A percentile compares a stretch with the other conserved stretches of the same genome.
Evolutionary conservation across 2,113 vertebrate genomes (phyloP).

Genomic region (Etheostoma cragini): DNA sequence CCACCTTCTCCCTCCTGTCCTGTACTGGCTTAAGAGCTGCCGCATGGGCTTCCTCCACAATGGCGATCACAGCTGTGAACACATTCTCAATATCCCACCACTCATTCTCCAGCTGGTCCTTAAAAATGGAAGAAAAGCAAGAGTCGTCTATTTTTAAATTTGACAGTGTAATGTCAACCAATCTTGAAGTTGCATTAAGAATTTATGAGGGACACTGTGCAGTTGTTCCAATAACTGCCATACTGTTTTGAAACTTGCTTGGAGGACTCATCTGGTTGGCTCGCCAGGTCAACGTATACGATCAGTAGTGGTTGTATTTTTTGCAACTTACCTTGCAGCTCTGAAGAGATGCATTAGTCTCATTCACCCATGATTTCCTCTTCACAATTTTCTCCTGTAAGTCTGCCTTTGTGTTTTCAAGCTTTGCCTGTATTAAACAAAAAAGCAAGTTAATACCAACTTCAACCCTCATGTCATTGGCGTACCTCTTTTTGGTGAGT

Average conservation of each 20-base stretch:
- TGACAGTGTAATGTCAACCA: no score
- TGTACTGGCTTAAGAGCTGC: slow-evolving; percentile 44
- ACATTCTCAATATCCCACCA: slow-evolving; percentile 43
- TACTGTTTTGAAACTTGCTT: not conserved
- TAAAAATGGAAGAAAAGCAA: not conserved
- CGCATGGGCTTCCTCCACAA: slow-evolving; percentile 39
- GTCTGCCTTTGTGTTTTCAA: slow-evolving; percentile 16
- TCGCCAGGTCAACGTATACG: not conserved
- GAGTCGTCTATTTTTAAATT: no score
- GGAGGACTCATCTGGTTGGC: not conserved
- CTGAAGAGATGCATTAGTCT: slow-evolving; percentile 21
- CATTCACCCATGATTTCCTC: slow-evolving; percentile 31
- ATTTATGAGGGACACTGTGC: not conserved
- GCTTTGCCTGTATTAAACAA: slow-evolving; percentile 40
- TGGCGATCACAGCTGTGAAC: not conserved
- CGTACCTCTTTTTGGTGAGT: not conserved
- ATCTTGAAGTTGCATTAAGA: not conserved
- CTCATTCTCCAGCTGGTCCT: slow-evolving; percentile 56
- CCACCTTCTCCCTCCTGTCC: slow-evolving; percentile 26
- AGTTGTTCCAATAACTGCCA: not conserved
- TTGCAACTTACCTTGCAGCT: slow-evolving; percentile 59
- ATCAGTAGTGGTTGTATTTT: not conserved
- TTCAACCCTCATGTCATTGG: not conserved
- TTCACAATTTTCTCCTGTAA: slow-evolving; percentile 26
- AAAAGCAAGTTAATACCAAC: not conserved